These are phyloP conservation scores for Hypomesus transpacificus DNA, from an alignment of 2,113 vertebrate genomes.

Conservation along the genomic window DNA sequence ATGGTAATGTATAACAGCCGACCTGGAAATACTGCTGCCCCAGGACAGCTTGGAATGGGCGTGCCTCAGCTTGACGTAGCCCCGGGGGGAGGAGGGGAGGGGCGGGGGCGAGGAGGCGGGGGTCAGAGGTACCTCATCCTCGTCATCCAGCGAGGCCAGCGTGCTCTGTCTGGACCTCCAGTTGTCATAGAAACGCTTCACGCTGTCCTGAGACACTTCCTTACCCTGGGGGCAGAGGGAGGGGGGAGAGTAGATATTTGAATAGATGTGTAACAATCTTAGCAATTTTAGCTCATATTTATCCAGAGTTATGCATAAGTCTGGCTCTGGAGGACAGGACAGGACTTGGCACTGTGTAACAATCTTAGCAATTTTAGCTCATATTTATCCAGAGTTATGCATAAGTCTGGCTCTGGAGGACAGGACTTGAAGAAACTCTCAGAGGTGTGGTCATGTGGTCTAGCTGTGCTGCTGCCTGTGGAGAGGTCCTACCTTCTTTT, in stretches of 20 bases:
- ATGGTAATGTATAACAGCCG: not conserved
- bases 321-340: too few species aligned
- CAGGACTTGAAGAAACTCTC: too few species aligned
- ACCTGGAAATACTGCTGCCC: slow-evolving; percentile 77
- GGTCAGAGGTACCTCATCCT: slow-evolving; percentile 17
- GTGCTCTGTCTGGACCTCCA: slow-evolving; percentile 62
- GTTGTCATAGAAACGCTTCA: slow-evolving; percentile 63
- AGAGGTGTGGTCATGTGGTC: too few species aligned
- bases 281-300: too few species aligned
- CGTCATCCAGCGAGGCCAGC: slow-evolving; percentile 35
- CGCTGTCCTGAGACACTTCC: slow-evolving; percentile 67
- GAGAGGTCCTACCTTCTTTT: slow-evolving; percentile 57
- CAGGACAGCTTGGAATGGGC: slow-evolving; percentile 60
- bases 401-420: too few species aligned
- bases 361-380: not conserved
- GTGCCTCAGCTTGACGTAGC: slow-evolving; percentile 50
- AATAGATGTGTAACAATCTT: not conserved
- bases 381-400: too few species aligned
- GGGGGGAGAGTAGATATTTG: not conserved
- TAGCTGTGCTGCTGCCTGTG: too few species aligned
- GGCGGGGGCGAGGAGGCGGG: slow-evolving; percentile 20
- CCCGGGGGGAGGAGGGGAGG: slow-evolving; percentile 16
- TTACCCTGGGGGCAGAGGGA: slow-evolving; percentile 58
- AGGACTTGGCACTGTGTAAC: too few species aligned
- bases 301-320: too few species aligned